These are phyloP conservation scores for Galaxea fascicularis DNA, from an alignment of 92 coral and sea anemone genomes.

Conservation along the genomic window DNA sequence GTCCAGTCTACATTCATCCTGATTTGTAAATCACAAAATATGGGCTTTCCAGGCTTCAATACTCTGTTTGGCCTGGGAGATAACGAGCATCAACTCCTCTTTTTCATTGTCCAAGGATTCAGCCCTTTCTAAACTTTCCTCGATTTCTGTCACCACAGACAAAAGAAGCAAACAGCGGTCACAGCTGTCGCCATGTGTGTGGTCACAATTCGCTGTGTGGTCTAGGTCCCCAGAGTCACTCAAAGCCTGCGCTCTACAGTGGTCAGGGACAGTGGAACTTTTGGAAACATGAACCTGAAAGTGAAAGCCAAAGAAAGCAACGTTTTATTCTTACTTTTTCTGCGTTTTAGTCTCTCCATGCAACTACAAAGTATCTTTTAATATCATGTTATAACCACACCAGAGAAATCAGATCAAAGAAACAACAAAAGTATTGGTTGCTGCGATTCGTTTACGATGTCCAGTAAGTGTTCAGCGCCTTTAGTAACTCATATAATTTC, in stretches of 20 bases:
- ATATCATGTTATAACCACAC: too few relatives aligned
- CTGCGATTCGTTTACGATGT: too few relatives aligned
- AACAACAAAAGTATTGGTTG: too few relatives aligned
- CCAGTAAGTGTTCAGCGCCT: too few relatives aligned
- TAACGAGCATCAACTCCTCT: conserved; percentile 10
- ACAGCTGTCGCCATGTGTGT: conserved; percentile 41
- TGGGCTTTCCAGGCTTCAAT: conserved; percentile 52
- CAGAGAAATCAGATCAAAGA: too few relatives aligned
- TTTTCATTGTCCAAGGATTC: conserved; percentile 17
- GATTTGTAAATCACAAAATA: conserved; percentile 42
- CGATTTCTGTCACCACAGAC: conserved; percentile 39
- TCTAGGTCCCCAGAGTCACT: conserved; percentile 22
- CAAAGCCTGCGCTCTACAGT: conserved; percentile 38
- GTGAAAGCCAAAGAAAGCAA: conserved; percentile 4
- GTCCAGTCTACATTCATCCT: conserved; percentile 13
- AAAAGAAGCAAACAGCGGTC: conserved; percentile 58
- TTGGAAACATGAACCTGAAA: too few relatives aligned
- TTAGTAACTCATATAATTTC: too few relatives aligned
- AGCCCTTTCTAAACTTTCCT: conserved; percentile 29
- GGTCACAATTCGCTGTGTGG: conserved; percentile 32
- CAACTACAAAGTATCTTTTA: too few relatives aligned
- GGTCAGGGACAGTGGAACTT: too few relatives aligned
- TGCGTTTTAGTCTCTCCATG: too few relatives aligned
- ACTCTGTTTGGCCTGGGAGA: conserved; percentile 48
- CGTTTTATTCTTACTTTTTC: not conserved